These are phyloP conservation scores for Aurelia sp. DNA, from an alignment of 30 jellyfish, hydroid and myxozoan species.

Conservation along the genomic window DNA sequence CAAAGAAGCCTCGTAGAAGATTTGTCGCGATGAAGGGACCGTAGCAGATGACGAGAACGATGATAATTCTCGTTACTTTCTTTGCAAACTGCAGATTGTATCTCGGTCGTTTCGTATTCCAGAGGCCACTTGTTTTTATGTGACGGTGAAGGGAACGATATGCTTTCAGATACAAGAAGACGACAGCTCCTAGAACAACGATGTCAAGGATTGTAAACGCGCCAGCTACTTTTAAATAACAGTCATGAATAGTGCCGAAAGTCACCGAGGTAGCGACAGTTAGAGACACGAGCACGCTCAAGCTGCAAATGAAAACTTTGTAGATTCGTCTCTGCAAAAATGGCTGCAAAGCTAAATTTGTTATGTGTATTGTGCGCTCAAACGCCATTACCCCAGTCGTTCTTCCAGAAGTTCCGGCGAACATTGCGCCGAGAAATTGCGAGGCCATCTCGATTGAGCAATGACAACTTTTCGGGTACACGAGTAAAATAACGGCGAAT, in stretches of 20 bases:
- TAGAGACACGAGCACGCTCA: conserved; percentile 24
- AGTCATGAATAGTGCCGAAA: conserved; percentile 16
- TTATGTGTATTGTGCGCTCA: conserved; percentile 56
- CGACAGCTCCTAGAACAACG: conserved; percentile 33
- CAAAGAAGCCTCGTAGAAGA: conserved; percentile 17
- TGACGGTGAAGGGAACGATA: conserved; percentile 48
- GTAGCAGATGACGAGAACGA: conserved; percentile 51
- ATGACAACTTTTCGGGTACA: conserved; percentile 28
- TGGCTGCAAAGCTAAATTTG: conserved; percentile 4
- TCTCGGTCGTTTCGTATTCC: conserved; percentile 29
- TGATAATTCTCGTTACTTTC: conserved; percentile 48
- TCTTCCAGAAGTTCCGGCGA: conserved; percentile 68
- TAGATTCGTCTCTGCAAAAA: conserved; percentile 10
- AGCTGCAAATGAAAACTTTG: conserved; percentile 6
- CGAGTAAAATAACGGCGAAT: conserved; percentile 6
- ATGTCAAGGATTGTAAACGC: conserved; percentile 47
- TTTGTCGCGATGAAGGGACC: conserved; percentile 68
- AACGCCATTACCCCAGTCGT: conserved; percentile 68
- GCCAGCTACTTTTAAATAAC: conserved; percentile 25
- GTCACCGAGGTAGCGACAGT: conserved; percentile 50
- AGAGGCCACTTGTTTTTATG: conserved; percentile 40
- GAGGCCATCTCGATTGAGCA: conserved; percentile 62
- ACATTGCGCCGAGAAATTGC: conserved; percentile 61
- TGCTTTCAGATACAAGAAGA: conserved; percentile 48
- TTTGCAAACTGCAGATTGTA: conserved; percentile 56